Conservation (phyloP, 92 coral and sea anemone species). For the Meandrina meandrites region DNA sequence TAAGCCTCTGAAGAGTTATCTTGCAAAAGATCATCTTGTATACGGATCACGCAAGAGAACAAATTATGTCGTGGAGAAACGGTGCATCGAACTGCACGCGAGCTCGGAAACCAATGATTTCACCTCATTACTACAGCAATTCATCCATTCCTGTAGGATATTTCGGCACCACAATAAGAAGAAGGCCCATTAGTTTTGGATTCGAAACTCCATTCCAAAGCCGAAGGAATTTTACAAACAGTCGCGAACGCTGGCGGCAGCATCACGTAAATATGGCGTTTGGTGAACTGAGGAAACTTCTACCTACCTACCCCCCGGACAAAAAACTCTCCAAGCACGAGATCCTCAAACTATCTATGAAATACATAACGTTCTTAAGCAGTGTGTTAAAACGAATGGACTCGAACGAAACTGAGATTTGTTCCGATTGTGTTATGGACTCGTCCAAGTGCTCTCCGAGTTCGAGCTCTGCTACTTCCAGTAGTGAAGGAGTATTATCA, state of each 20-base stretch:
- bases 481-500: constrained; percentile 38
- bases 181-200: constrained; percentile 23
- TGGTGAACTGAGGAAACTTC: constrained; percentile 75
- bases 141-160: constrained; percentile 40
- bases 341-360: constrained; percentile 77
- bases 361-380: constrained; percentile 77
- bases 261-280: constrained; percentile 84
- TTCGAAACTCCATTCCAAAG: constrained; percentile 40
- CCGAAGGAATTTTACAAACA: constrained; percentile 76
- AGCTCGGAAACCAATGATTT: constrained; percentile 8
- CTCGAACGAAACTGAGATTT: constrained; percentile 19
- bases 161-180: constrained; percentile 31
- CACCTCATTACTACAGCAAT: constrained; percentile 25
- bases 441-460: constrained; percentile 18
- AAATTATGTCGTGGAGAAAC: constrained; percentile 31
- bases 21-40: background rate
- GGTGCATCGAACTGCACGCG: constrained; percentile 6
- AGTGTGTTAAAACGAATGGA: constrained; percentile 65
- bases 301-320: constrained; percentile 84
- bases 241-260: constrained; percentile 88
- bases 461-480: constrained; percentile 11
- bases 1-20: background rate
- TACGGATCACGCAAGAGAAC: constrained; percentile 27
- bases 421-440: constrained; percentile 14
- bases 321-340: constrained; percentile 88